These are phyloP conservation scores for Otocyon megalotis DNA, from an alignment of 2,113 vertebrate species.

Conservation along the genomic window DNA sequence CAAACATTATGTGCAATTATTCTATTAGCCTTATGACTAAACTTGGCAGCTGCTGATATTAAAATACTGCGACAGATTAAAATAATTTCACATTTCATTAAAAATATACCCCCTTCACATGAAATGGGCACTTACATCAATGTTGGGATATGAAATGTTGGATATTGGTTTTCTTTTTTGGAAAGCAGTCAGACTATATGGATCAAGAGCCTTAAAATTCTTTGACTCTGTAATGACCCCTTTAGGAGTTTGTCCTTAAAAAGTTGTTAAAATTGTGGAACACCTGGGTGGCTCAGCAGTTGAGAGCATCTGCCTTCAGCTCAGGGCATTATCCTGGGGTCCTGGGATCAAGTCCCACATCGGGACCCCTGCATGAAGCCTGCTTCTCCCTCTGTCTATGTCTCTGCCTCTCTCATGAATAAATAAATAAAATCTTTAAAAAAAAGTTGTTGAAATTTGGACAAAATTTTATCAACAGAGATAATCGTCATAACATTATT, in stretches of 20 bases:
- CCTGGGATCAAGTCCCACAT: too few relatives aligned
- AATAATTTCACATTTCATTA: constrained; percentile 60
- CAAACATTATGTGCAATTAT: constrained; percentile 34
- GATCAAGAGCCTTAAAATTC: background rate
- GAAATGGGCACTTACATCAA: background rate
- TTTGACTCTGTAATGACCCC: background rate
- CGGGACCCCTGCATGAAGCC: too few relatives aligned
- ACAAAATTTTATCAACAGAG: constrained; percentile 21
- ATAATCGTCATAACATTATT: background rate
- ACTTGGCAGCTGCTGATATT: constrained; percentile 50
- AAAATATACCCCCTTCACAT: constrained; percentile 28
- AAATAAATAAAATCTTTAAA: too few relatives aligned
- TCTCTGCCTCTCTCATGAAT: too few relatives aligned
- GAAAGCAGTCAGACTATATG: background rate
- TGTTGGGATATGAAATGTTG: constrained; percentile 9
- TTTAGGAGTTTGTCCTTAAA: background rate
- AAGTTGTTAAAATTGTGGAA: constrained; percentile 17
- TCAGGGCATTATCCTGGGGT: too few relatives aligned
- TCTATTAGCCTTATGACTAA: constrained; percentile 17
- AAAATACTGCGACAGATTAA: constrained; percentile 64
- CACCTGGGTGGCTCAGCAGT: too few relatives aligned
- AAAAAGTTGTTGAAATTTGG: constrained; percentile 43
- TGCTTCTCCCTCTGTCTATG: too few relatives aligned
- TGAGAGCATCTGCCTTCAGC: too few relatives aligned
- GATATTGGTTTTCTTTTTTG: constrained; percentile 1